Evolutionary conservation across 2,888 invertebrate species (phyloP).

Genomic region (Agonopterix alstromeriana): DNA sequence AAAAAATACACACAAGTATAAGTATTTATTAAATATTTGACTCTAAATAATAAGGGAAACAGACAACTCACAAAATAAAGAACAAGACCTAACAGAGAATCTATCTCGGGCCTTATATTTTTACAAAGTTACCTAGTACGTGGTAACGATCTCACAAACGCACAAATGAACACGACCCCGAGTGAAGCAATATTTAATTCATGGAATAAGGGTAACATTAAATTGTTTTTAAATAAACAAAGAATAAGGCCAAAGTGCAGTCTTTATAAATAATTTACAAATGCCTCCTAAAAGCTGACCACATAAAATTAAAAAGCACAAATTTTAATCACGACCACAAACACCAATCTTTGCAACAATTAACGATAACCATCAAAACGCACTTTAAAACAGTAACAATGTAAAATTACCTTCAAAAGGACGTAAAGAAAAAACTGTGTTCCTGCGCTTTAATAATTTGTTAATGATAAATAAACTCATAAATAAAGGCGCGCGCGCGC

Average conservation of each 20-base stretch:
- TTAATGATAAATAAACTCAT: slow-evolving; percentile 78
- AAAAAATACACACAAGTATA: too few species aligned
- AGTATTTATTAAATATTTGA: too few species aligned
- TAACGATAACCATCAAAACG: slow-evolving; percentile 54
- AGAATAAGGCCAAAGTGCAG: neutral
- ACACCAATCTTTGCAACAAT: slow-evolving; percentile 29
- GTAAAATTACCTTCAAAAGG: slow-evolving; percentile 45
- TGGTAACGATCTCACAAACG: too few species aligned
- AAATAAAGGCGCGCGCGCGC: slow-evolving; percentile 63
- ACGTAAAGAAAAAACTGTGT: slow-evolving; percentile 49
- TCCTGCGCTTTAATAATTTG: slow-evolving; percentile 72
- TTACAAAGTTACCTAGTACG: too few species aligned
- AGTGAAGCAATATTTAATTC: too few species aligned
- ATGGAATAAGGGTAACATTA: too few species aligned
- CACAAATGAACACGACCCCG: too few species aligned
- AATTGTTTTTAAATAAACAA: neutral
- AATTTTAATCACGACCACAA: slow-evolving; percentile 1
- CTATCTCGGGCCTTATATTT: too few species aligned
- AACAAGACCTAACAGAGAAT: too few species aligned
- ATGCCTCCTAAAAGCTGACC: neutral
- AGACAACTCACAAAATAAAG: too few species aligned
- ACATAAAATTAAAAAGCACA: slow-evolving; percentile 1
- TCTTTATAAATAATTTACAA: neutral
- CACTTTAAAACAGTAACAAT: slow-evolving; percentile 29
- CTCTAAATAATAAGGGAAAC: too few species aligned